Evolutionary conservation across 2,113 vertebrate species (phyloP).

Genomic region (Alligator mississippiensis): DNA sequence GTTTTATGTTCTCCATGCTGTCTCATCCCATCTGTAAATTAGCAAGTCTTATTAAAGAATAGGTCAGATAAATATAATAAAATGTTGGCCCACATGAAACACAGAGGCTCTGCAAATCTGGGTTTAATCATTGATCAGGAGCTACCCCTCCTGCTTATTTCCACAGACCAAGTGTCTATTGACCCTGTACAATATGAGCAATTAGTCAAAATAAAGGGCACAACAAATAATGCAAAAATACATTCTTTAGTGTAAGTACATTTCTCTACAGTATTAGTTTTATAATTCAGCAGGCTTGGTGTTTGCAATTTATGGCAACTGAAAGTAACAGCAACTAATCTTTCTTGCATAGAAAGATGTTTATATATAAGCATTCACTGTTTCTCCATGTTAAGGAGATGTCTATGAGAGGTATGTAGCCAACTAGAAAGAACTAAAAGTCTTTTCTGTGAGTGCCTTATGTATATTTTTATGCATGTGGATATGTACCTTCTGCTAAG

Average conservation of each 20-base stretch:
- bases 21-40: not conserved
- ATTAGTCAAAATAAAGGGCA: not conserved
- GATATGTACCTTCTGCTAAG: constrained; percentile 15
- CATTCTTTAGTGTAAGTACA: not conserved
- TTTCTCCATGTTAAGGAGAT: constrained; percentile 46
- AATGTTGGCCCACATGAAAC: not conserved
- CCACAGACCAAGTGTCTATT: not conserved
- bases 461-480: constrained; percentile 3
- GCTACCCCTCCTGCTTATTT: not conserved
- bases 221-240: not conserved
- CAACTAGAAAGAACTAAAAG: constrained; percentile 49
- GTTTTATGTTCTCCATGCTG: not conserved
- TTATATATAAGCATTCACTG: constrained; percentile 43
- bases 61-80: rapidly evolving
- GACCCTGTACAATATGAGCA: not conserved
- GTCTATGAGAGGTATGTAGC: constrained; percentile 48
- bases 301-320: constrained; percentile 36
- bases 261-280: not conserved
- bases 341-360: constrained; percentile 25
- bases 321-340: constrained; percentile 36
- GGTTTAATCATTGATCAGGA: not conserved
- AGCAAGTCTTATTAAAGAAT: not conserved
- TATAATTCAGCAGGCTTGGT: not conserved
- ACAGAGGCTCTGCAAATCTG: rapidly evolving
- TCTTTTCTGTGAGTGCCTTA: not conserved